A percentile compares a stretch with the other conserved stretches of the same genome.
These are phyloP conservation scores for Zaprionus lineosus DNA, from an alignment of 2,888 invertebrate species.

Conservation along the genomic window DNA sequence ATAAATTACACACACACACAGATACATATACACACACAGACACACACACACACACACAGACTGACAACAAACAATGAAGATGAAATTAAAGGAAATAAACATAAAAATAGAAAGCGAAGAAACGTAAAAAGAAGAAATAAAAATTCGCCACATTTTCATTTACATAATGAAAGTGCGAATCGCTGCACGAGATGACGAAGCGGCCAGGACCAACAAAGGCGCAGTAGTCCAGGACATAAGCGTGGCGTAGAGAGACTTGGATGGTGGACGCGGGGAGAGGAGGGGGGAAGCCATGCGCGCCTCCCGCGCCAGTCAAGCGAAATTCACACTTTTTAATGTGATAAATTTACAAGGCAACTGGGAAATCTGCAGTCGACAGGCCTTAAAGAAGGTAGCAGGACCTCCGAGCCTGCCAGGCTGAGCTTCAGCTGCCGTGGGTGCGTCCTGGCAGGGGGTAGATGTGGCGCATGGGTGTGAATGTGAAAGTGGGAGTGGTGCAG, in stretches of 20 bases:
- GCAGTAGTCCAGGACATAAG: too few species aligned
- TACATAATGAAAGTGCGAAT: conserved; percentile 78
- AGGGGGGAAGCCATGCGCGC: neutral
- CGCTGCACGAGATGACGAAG: conserved; percentile 19
- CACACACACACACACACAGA: conserved; percentile 37
- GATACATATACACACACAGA: too few species aligned
- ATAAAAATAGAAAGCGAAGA: conserved; percentile 1
- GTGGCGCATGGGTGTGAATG: too few species aligned
- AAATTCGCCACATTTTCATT: conserved; percentile 78
- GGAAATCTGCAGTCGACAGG: conserved; percentile 75
- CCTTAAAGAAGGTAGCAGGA: conserved; percentile 50
- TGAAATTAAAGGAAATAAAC: conserved; percentile 20
- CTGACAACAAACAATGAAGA: conserved; percentile 13
- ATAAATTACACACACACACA: conserved; percentile 67
- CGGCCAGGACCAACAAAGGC: neutral
- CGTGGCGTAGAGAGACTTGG: too few species aligned
- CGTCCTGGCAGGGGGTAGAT: neutral
- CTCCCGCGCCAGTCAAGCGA: conserved; percentile 22
- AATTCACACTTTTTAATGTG: conserved; percentile 79
- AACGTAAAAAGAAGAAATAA: conserved; percentile 38
- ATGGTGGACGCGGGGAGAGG: neutral
- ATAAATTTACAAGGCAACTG: conserved; percentile 79
- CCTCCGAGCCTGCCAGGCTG: conserved; percentile 1
- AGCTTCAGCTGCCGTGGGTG: conserved; percentile 17
- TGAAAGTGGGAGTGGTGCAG: too few species aligned